Evolutionary conservation across 2,113 vertebrate species (phyloP), one percentile per base, ranked within the genome.

Genomic region (Syrrhaptes paradoxus): DNA sequence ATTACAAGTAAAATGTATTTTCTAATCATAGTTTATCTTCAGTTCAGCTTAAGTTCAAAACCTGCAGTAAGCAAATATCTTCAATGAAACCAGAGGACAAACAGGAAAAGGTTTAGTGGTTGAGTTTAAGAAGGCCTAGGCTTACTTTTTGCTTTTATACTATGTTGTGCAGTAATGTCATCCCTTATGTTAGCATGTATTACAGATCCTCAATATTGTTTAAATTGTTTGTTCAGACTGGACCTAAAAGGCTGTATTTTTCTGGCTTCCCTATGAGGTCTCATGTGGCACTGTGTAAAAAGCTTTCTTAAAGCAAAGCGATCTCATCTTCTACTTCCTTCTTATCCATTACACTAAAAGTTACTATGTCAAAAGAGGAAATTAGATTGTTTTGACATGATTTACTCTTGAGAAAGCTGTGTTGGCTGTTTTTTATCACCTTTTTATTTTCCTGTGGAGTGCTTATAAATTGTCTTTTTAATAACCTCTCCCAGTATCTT

Each of bases 361-460:
- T 72, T 93, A 75, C 54, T 73, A 12, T 76, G 75, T 83, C 92
- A 92, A 84, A 92, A 29, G 21, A 85, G 36, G 34, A 83, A 73
- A 93, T 85, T 65, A 85, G 67, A 85, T 93, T 88, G 46, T 73
- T 95, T 88, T 88, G 88, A 91, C 71, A 83, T 62, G 24, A 85
- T 87, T 93, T 91, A 76, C 77, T 94, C 92, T 82, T 93, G 81
- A 96, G 93, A 93, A 72, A 88, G 41, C 59, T 5, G 1, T 8
- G 12, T 54, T 79, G 71, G 25, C 28, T 80, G n/a, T 1, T 59
- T 91, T 88, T 86, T 89, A 93, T 83, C 67, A 85, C 36, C 66
- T 91, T 88, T 91, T 90, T 85, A 73, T 95, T 96, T 74, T 95
- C 71, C 58, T 73, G n/a, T 49, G 66, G 46, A 85, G 54, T 62